phyloP scores from a whole-genome alignment of 2,113 vertebrate genomes.

The Tor tambroides region DNA sequence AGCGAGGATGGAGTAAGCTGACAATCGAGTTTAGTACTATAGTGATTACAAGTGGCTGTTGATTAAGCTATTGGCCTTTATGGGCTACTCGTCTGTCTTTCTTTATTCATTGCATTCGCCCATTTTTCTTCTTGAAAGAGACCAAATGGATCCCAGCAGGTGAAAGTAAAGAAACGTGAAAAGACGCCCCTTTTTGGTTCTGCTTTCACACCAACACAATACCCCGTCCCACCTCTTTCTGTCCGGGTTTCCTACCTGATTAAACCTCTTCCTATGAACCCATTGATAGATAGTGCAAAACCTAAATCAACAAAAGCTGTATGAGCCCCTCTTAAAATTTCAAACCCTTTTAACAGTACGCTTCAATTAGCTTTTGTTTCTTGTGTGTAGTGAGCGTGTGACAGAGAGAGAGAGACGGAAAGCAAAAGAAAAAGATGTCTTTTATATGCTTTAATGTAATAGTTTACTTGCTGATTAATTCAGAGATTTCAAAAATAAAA shows the following conservation, averaged over 20 bases:
- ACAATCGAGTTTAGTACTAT: slow-evolving; percentile 78
- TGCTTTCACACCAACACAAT: slow-evolving; percentile 88
- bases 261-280: slow-evolving; percentile 89
- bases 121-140: slow-evolving; percentile 88
- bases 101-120: slow-evolving; percentile 86
- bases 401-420: slow-evolving; percentile 17
- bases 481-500: background rate
- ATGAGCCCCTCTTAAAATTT: slow-evolving; percentile 71
- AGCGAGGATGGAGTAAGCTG: slow-evolving; percentile 75
- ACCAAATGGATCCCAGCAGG: slow-evolving; percentile 97
- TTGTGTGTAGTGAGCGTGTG: slow-evolving; percentile 46
- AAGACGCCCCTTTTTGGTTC: slow-evolving; percentile 75
- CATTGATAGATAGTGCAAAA: slow-evolving; percentile 90
- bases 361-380: slow-evolving; percentile 75
- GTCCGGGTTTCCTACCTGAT: slow-evolving; percentile 90
- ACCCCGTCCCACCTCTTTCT: slow-evolving; percentile 82
- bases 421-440: slow-evolving; percentile 7
- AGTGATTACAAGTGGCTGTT: slow-evolving; percentile 89
- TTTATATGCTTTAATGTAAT: slow-evolving; percentile 38
- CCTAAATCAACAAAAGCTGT: slow-evolving; percentile 89
- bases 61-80: slow-evolving; percentile 86
- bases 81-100: slow-evolving; percentile 83
- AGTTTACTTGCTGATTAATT: slow-evolving; percentile 47
- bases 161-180: slow-evolving; percentile 97
- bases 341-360: slow-evolving; percentile 69